Conservation (phyloP, 2,888 invertebrate genomes). For the Tribolium freemani region DNA sequence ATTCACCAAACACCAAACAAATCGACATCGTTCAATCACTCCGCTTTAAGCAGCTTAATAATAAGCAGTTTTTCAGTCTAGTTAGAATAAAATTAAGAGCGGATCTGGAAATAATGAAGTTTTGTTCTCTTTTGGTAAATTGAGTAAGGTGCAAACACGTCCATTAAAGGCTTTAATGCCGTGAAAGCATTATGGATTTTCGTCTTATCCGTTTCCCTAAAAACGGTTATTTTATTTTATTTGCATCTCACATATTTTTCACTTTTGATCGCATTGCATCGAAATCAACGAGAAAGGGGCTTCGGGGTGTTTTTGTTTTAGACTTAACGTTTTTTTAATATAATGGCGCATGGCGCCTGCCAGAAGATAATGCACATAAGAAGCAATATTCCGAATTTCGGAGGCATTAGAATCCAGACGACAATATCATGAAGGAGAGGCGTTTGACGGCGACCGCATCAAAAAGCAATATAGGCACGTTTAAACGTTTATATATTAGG, state of each 20-base stretch:
- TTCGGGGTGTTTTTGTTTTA: background rate
- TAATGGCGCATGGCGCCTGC: slow-evolving; percentile 36
- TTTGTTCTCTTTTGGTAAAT: slow-evolving; percentile 1
- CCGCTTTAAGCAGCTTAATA: background rate
- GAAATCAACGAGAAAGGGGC: too few relatives aligned
- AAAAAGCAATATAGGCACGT: slow-evolving; percentile 58
- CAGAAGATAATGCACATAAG: slow-evolving; percentile 46
- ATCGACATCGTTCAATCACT: background rate
- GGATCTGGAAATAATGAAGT: slow-evolving; percentile 15
- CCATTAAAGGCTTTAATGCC: slow-evolving; percentile 32
- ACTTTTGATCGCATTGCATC: background rate
- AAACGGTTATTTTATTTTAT: slow-evolving; percentile 25
- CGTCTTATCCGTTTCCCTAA: slow-evolving; percentile 25
- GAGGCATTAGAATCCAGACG: slow-evolving; percentile 51
- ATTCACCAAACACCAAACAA: too few relatives aligned
- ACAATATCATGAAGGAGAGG: slow-evolving; percentile 52
- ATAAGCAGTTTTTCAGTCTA: background rate
- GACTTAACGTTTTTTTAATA: slow-evolving; percentile 37
- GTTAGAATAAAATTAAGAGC: slow-evolving; percentile 3
- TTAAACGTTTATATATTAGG: slow-evolving; percentile 53
- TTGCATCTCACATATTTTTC: slow-evolving; percentile 2
- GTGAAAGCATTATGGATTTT: slow-evolving; percentile 38
- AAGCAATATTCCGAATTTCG: slow-evolving; percentile 44
- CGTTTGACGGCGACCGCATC: slow-evolving; percentile 54
- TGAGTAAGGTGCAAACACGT: slow-evolving; percentile 27